Conservation (phyloP, 2,888 invertebrate species). For the Stenchaetothrips biformis region DNA sequence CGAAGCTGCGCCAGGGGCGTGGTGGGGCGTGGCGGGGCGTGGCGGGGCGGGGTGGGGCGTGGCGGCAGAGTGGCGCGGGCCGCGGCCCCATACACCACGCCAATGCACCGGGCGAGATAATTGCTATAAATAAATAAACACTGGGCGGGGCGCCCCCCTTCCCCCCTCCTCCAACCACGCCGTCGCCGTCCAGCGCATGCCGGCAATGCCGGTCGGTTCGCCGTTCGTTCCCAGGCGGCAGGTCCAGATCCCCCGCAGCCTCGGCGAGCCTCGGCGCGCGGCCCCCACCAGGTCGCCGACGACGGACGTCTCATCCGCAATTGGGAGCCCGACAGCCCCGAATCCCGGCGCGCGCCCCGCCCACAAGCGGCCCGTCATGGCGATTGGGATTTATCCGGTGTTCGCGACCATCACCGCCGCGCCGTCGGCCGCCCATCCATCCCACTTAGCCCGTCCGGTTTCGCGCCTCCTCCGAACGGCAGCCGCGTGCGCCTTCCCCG, state of each 20-base stretch:
- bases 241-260: not conserved
- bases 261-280: not conserved
- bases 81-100: not conserved
- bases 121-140: conserved; percentile 5
- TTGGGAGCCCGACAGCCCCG: not conserved
- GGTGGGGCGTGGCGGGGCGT: too few species aligned
- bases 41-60: not conserved
- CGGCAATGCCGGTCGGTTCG: not conserved
- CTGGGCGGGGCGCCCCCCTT: not conserved
- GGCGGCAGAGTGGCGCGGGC: not conserved
- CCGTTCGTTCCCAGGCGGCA: not conserved
- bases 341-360: not conserved
- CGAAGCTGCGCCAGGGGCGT: too few species aligned
- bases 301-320: not conserved
- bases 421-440: not conserved
- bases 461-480: not conserved
- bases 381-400: not conserved
- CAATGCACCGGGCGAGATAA: not conserved
- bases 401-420: not conserved
- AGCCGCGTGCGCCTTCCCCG: not conserved
- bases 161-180: not conserved
- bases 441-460: not conserved
- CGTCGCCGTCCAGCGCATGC: not conserved
- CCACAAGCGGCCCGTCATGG: not conserved
- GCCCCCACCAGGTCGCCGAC: not conserved